Percentiles rank a stretch among this genome's conserved stretches.
phyloP scores from a whole-genome alignment of 2,888 invertebrate genomes.

The Tubulanus polymorphus region DNA sequence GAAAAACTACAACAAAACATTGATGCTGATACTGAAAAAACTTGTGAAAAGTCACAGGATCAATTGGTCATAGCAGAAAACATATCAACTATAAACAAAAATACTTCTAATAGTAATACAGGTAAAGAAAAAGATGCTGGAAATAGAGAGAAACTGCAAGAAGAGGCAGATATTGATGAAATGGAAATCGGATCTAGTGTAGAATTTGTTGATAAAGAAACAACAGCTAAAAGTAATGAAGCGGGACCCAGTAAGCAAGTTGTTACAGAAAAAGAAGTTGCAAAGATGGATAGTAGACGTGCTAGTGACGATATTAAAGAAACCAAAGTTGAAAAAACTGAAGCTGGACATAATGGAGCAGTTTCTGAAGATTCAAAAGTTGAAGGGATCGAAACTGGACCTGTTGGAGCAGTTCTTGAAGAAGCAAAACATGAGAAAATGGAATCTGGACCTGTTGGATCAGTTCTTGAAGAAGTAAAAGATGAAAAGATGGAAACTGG shows the following conservation, averaged over 20 bases:
- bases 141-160: not conserved
- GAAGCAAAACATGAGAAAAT: not conserved
- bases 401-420: too few relatives aligned
- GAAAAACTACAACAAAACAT: too few relatives aligned
- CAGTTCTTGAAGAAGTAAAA: not conserved
- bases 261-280: constrained; percentile 51
- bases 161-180: constrained; percentile 11
- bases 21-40: too few relatives aligned
- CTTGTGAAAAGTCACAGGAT: too few relatives aligned
- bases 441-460: not conserved
- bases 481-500: not conserved
- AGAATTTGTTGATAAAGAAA: constrained; percentile 3
- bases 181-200: too few relatives aligned
- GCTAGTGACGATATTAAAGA: constrained; percentile 34
- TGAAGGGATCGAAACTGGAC: too few relatives aligned
- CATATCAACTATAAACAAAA: too few relatives aligned
- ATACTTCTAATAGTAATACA: not conserved
- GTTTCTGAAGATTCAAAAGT: too few relatives aligned
- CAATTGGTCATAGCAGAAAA: too few relatives aligned
- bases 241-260: constrained; percentile 38
- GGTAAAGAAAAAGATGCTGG: constrained; percentile 2
- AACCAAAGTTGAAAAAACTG: constrained; percentile 53
- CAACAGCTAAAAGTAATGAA: not conserved
- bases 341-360: not conserved
- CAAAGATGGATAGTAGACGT: constrained; percentile 33